Evolutionary conservation across 1,140 invertebrate species (phyloP).

Genomic region (Ctenoplectra terminalis): DNA sequence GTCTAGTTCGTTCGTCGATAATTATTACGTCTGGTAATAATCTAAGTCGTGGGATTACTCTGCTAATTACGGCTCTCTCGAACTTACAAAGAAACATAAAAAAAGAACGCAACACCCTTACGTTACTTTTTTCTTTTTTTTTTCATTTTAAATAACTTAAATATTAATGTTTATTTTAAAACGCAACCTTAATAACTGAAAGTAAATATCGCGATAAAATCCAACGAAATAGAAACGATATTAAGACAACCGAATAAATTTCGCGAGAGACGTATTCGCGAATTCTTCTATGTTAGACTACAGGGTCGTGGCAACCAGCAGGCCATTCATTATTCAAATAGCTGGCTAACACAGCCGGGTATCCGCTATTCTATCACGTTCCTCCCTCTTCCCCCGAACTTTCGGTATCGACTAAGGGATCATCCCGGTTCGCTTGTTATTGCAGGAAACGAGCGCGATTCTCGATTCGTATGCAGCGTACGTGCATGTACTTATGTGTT

Average conservation of each 20-base stretch:
- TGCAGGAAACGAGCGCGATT: slow-evolving; percentile 15
- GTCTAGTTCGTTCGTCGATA: slow-evolving; percentile 4
- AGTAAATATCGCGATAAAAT: no score
- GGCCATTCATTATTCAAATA: slow-evolving; percentile 23
- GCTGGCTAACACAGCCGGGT: neutral
- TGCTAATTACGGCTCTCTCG: neutral
- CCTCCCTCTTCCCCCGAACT: neutral
- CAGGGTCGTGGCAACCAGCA: neutral
- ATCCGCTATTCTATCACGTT: slow-evolving; percentile 8
- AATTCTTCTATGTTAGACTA: neutral
- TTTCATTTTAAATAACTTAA: no score
- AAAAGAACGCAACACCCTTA: neutral
- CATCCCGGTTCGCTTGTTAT: neutral
- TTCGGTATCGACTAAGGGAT: neutral
- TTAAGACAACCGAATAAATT: neutral
- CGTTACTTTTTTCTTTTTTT: neutral
- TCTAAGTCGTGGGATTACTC: neutral
- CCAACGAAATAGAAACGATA: no score
- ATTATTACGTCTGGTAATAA: neutral
- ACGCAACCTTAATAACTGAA: no score
- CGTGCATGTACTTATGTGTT: slow-evolving; percentile 1
- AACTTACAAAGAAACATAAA: neutral
- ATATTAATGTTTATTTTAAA: no score
- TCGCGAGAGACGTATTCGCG: neutral
- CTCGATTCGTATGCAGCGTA: neutral